A percentile compares a stretch with the other conserved stretches of the same genome.
Evolutionary conservation across 1,140 invertebrate species (phyloP).

Genomic region (Diuraphis noxia): DNA sequence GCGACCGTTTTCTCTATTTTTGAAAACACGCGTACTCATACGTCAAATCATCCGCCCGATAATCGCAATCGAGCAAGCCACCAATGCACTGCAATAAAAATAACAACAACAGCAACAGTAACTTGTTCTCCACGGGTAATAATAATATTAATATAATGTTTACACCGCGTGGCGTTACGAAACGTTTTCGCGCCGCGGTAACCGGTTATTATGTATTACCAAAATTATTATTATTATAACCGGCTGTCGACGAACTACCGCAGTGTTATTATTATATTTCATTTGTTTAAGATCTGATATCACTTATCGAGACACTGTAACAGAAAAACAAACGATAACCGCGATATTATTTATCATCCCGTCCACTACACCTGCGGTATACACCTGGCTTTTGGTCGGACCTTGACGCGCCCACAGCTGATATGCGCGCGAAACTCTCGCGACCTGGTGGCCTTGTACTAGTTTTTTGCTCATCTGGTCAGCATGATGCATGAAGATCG

Average conservation of each 20-base stretch:
- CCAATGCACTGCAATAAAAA: neutral
- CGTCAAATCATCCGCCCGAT: neutral
- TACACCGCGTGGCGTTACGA: neutral
- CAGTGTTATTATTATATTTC: neutral
- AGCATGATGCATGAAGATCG: neutral
- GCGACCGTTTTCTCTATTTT: neutral
- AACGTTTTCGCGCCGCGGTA: neutral
- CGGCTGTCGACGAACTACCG: neutral
- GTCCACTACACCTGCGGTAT: neutral
- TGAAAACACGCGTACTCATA: neutral
- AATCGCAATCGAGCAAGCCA: neutral
- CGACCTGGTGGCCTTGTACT: constrained; percentile 13
- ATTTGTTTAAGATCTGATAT: neutral
- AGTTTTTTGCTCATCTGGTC: neutral
- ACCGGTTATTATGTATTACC: neutral
- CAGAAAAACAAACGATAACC: neutral
- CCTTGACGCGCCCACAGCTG: neutral
- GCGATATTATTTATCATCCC: neutral
- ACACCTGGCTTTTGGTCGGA: neutral
- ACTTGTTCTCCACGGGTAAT: neutral
- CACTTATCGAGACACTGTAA: neutral
- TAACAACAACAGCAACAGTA: neutral
- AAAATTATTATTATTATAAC: neutral
- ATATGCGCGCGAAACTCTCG: neutral
- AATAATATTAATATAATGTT: neutral